A percentile compares a stretch with the other conserved stretches of the same genome.
Conservation (phyloP, 2,113 vertebrate genomes). For the Maccullochella peelii region DNA sequence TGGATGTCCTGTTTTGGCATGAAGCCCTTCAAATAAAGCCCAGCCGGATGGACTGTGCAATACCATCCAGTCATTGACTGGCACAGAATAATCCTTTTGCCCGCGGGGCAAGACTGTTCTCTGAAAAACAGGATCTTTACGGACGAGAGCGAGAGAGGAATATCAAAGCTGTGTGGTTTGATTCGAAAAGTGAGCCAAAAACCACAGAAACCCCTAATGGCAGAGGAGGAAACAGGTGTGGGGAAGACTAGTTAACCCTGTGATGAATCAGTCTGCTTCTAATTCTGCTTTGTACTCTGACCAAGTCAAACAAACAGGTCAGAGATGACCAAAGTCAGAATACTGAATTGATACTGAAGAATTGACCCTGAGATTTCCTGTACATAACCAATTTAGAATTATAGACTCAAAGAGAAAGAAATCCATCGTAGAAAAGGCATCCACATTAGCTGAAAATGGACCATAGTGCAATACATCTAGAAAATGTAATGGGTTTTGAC, state of each 20-base stretch:
- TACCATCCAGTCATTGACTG: conserved; percentile 43
- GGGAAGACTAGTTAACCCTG: conserved; percentile 70
- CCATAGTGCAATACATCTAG: no score
- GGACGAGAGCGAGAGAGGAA: conserved; percentile 26
- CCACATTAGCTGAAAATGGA: not conserved
- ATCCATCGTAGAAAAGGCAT: not conserved
- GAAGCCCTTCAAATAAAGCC: conserved; percentile 5
- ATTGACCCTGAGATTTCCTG: not conserved
- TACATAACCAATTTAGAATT: not conserved
- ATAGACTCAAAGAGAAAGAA: not conserved
- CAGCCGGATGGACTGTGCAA: conserved; percentile 33
- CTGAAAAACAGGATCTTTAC: conserved; percentile 65
- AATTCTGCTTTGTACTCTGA: conserved; percentile 32
- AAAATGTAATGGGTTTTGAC: no score
- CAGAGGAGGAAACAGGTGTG: conserved; percentile 82
- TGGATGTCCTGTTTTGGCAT: conserved; percentile 33
- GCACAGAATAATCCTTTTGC: conserved; percentile 35
- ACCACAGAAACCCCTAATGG: conserved; percentile 72
- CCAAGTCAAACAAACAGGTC: conserved; percentile 2
- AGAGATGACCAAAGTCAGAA: conserved; percentile 1
- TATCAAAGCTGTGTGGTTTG: conserved; percentile 61
- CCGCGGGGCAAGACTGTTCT: conserved; percentile 5
- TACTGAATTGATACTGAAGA: conserved; percentile 2
- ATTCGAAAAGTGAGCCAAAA: conserved; percentile 74
- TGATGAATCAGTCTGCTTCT: conserved; percentile 39